A percentile compares a stretch with the other conserved stretches of the same genome.
phyloP scores from a whole-genome alignment of 2,113 vertebrate genomes.

The Chroicocephalus ridibundus region DNA sequence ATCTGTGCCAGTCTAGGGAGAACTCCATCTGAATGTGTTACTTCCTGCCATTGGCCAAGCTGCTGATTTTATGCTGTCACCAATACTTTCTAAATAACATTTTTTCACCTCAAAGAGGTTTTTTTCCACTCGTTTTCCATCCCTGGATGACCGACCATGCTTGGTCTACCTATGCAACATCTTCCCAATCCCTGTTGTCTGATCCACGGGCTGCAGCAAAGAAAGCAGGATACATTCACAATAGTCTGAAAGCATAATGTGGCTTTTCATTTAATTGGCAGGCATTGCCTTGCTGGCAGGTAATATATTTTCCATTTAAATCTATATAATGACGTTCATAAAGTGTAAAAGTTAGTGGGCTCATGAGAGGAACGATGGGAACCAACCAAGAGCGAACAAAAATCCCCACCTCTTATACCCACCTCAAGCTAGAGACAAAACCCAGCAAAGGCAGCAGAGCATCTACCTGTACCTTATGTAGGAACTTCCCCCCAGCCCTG shows the following conservation, averaged over 20 bases:
- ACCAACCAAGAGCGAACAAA: not conserved
- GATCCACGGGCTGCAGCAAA: not conserved
- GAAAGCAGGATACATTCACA: not conserved
- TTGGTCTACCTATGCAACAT: not conserved
- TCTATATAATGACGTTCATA: not conserved
- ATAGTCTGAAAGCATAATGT: not conserved
- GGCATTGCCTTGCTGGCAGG: not conserved
- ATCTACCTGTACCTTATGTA: not conserved
- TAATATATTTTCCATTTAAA: not conserved
- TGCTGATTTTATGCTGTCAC: not conserved
- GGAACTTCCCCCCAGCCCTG: not conserved
- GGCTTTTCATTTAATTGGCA: not conserved
- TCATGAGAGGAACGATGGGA: not conserved
- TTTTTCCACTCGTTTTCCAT: not conserved
- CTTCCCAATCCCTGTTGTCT: not conserved
- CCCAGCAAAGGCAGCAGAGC: not conserved
- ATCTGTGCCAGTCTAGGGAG: not conserved
- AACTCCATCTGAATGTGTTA: not conserved
- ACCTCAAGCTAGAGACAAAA: not conserved
- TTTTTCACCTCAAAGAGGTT: not conserved
- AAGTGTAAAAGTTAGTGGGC: not conserved
- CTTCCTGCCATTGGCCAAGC: not conserved
- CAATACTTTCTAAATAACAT: not conserved
- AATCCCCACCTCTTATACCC: not conserved
- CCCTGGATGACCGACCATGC: not conserved